Evolutionary conservation across 2,113 vertebrate species (phyloP).

Genomic region (Chunga burmeisteri): DNA sequence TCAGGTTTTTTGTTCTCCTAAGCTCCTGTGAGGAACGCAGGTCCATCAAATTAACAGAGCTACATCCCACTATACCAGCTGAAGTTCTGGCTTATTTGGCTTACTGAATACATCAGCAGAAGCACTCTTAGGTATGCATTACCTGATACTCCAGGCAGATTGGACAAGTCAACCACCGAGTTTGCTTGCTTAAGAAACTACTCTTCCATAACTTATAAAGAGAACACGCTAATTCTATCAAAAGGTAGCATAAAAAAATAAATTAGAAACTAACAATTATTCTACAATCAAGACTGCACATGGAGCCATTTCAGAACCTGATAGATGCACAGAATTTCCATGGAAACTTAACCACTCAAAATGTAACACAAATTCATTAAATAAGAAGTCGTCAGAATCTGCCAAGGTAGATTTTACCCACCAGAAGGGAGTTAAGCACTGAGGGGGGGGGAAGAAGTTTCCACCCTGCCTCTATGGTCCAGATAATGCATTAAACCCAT

Average conservation of each 20-base stretch:
- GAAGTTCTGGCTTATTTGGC: no score
- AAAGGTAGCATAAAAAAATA: not conserved
- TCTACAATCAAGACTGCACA: not conserved
- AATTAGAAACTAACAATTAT: not conserved
- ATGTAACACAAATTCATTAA: not conserved
- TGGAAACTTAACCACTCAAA: slow-evolving; percentile 46
- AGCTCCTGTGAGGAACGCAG: not conserved
- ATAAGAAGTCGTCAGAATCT: not conserved
- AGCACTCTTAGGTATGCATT: not conserved
- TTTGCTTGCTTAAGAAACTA: not conserved
- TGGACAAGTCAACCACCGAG: not conserved
- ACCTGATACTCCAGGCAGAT: accelerated
- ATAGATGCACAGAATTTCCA: slow-evolving; percentile 34
- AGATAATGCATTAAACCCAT: not conserved
- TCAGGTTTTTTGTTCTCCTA: no score
- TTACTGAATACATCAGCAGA: accelerated
- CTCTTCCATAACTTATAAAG: not conserved
- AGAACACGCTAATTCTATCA: not conserved
- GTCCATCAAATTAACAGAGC: not conserved
- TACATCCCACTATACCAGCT: accelerated
- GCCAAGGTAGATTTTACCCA: slow-evolving; percentile 6
- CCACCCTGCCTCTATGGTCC: no score
- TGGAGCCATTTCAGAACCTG: not conserved
- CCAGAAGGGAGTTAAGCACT: not conserved
- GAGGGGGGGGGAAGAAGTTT: not conserved